Evolutionary conservation across 2,888 invertebrate genomes (phyloP).

Genomic region (Dromius quadrimaculatus): DNA sequence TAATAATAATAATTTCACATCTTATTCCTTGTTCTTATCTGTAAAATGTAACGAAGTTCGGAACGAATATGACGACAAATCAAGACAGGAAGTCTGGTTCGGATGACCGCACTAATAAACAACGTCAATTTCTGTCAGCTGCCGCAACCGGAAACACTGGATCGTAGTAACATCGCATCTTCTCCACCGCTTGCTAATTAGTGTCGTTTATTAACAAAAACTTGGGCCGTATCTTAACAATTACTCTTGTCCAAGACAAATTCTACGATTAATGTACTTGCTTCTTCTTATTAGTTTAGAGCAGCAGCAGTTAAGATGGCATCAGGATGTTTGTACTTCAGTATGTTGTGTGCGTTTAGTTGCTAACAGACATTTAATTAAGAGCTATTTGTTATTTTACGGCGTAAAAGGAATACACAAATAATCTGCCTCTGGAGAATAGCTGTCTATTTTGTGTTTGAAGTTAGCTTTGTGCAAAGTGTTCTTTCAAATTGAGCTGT

Average conservation of each 20-base stretch:
- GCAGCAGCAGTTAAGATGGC: constrained; percentile 2
- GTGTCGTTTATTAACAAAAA: constrained; percentile 51
- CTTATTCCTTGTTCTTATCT: too few relatives aligned
- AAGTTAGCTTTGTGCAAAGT: background rate
- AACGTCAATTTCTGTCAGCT: constrained; percentile 33
- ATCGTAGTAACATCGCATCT: background rate
- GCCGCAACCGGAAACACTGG: background rate
- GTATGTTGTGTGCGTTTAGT: constrained; percentile 28
- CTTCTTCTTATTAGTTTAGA: constrained; percentile 49
- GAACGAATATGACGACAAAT: constrained; percentile 41
- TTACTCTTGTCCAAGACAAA: constrained; percentile 49
- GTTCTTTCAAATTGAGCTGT: constrained; percentile 1
- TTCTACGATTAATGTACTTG: constrained; percentile 52
- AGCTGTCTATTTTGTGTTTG: constrained; percentile 7
- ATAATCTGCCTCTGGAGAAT: constrained; percentile 14
- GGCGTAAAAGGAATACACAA: constrained; percentile 29
- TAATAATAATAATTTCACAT: too few relatives aligned
- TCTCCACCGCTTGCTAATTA: constrained; percentile 36
- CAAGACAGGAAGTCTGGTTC: constrained; percentile 30
- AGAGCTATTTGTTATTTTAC: constrained; percentile 40
- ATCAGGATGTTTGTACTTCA: constrained; percentile 12
- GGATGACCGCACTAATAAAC: constrained; percentile 49
- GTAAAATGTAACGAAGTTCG: too few relatives aligned
- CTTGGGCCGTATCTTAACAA: constrained; percentile 44
- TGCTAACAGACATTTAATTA: constrained; percentile 40